These are phyloP conservation scores for Caloenas nicobarica DNA, from an alignment of 2,113 vertebrate species.

Conservation along the genomic window DNA sequence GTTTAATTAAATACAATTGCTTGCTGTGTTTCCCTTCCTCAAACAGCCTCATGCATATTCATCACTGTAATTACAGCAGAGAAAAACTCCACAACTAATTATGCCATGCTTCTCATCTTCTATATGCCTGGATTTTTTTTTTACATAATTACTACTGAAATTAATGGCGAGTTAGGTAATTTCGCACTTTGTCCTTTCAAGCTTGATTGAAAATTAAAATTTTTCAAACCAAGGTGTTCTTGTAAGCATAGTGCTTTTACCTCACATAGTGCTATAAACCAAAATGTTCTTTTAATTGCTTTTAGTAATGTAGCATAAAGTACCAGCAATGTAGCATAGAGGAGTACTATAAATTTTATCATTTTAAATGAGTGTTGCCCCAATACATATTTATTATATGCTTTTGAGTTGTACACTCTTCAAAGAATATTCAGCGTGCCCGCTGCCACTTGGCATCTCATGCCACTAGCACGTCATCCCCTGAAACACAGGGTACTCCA, in stretches of 20 bases:
- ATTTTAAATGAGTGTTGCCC: neutral
- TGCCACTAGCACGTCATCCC: neutral
- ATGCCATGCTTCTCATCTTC: conserved; percentile 69
- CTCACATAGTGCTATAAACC: neutral
- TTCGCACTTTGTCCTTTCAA: conserved; percentile 75
- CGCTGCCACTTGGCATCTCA: neutral
- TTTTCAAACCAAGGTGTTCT: conserved; percentile 17
- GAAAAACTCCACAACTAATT: conserved; percentile 75
- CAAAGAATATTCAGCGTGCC: neutral
- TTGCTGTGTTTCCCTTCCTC: conserved; percentile 69
- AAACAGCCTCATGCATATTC: conserved; percentile 80
- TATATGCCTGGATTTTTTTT: conserved; percentile 70
- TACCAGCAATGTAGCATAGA: neutral
- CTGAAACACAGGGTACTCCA: neutral
- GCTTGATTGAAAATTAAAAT: conserved; percentile 75
- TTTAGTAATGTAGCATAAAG: neutral
- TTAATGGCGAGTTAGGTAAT: conserved; percentile 82
- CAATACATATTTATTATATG: neutral
- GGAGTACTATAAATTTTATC: neutral
- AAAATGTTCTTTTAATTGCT: conserved; percentile 19
- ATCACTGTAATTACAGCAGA: conserved; percentile 76
- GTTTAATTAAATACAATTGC: conserved; percentile 80
- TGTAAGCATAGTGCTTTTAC: conserved; percentile 26
- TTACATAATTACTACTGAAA: conserved; percentile 79
- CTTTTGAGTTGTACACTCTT: neutral